Evolutionary conservation across 2,888 invertebrate genomes (phyloP).

Genomic region (Himalopsyche kuldschensis): DNA sequence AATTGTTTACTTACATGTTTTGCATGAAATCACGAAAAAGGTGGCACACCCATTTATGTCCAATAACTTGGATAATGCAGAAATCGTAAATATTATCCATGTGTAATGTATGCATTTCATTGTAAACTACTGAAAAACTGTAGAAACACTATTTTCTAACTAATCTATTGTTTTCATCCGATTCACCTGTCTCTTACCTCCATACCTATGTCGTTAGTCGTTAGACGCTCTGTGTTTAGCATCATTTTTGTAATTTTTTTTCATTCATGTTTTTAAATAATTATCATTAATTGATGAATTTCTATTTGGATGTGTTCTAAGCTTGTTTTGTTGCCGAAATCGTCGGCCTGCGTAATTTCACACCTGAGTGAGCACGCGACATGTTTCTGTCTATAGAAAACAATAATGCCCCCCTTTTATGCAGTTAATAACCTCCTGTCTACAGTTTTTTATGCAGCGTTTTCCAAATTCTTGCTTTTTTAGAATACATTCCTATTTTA

Average conservation of each 20-base stretch:
- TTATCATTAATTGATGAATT: background rate
- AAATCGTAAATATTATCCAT: background rate
- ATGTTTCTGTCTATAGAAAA: background rate
- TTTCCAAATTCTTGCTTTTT: background rate
- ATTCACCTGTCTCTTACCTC: background rate
- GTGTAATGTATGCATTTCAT: background rate
- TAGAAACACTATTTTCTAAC: background rate
- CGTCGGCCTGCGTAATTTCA: background rate
- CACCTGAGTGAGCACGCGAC: conserved; percentile 10
- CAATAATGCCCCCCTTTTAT: background rate
- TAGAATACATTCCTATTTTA: too few relatives aligned
- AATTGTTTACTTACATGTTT: conserved; percentile 1
- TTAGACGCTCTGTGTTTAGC: background rate
- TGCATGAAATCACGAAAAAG: conserved; percentile 10
- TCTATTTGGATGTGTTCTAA: too few relatives aligned
- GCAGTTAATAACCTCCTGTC: background rate
- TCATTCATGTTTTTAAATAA: background rate
- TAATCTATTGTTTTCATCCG: background rate
- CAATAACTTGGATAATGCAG: background rate
- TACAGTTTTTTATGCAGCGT: background rate
- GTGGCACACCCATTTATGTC: conserved; percentile 27
- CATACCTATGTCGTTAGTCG: background rate
- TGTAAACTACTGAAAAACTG: background rate
- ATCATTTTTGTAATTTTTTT: background rate
- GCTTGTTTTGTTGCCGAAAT: too few relatives aligned